Conservation (phyloP, 92 coral and sea anemone genomes). For the Epizoanthus fatuus region DNA sequence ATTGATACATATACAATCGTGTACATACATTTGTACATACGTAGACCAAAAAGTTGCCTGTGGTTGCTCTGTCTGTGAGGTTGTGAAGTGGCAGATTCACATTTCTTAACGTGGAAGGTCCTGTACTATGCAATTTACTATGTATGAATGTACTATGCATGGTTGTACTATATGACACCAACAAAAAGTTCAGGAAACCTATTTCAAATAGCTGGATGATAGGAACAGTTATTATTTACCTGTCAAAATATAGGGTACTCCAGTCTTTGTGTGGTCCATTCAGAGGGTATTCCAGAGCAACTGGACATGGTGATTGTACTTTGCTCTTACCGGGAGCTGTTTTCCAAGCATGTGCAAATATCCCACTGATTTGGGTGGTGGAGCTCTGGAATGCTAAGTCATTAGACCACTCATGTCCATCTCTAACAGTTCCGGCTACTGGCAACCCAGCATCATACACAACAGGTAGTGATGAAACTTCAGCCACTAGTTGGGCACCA, state of each 20-base stretch:
- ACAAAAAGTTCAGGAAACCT: too few relatives aligned
- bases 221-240: not conserved
- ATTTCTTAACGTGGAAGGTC: too few relatives aligned
- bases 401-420: not conserved
- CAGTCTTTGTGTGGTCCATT: not conserved
- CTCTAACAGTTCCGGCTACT: not conserved
- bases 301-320: not conserved
- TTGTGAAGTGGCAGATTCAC: too few relatives aligned
- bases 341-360: not conserved
- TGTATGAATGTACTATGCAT: too few relatives aligned
- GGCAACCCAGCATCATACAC: not conserved
- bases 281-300: not conserved
- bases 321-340: not conserved
- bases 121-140: too few relatives aligned
- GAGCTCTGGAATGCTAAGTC: not conserved
- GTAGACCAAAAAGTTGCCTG: too few relatives aligned
- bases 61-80: too few relatives aligned
- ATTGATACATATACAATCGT: not conserved
- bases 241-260: not conserved
- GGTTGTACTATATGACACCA: too few relatives aligned
- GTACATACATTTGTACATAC: not conserved
- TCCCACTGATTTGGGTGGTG: not conserved
- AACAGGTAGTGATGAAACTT: not conserved
- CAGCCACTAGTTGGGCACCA: not conserved
- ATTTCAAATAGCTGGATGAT: too few relatives aligned